These are phyloP conservation scores for Anthoscopus minutus DNA, from an alignment of 2,113 vertebrate species.

Conservation along the genomic window DNA sequence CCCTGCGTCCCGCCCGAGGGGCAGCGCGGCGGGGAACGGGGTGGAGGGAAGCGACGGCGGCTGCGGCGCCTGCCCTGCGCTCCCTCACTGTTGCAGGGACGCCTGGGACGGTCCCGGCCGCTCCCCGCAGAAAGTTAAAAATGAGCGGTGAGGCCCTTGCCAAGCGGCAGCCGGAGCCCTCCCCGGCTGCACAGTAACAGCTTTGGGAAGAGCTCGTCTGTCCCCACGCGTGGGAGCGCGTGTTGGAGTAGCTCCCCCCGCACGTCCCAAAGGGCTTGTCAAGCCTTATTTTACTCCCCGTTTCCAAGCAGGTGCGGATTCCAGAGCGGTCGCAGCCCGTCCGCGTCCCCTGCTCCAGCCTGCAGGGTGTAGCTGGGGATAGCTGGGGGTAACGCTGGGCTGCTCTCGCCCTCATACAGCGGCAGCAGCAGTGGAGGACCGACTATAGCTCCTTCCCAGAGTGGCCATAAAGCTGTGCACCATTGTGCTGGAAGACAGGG, in stretches of 20 bases:
- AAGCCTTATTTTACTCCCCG: background rate
- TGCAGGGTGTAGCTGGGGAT: accelerated
- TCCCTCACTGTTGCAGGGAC: background rate
- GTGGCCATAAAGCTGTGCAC: background rate
- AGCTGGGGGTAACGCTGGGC: background rate
- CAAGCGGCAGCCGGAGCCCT: background rate
- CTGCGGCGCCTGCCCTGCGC: no score
- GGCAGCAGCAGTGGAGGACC: background rate
- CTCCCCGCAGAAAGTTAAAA: background rate
- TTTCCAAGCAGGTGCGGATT: background rate
- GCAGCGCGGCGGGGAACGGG: background rate
- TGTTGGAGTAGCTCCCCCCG: background rate
- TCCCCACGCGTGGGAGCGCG: background rate
- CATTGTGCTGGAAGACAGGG: background rate
- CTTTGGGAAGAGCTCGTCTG: background rate
- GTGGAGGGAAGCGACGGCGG: accelerated
- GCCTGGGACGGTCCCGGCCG: background rate
- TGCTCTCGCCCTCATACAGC: background rate
- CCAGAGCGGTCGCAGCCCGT: accelerated
- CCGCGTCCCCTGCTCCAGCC: background rate
- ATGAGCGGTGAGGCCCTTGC: no score
- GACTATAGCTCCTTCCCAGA: background rate
- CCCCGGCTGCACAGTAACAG: background rate
- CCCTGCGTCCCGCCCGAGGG: background rate
- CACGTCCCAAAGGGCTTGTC: background rate